Evolutionary conservation across 2,113 vertebrate species (phyloP), one percentile per base, ranked within the genome.

Genomic region (Chaetodon trifascialis): DNA sequence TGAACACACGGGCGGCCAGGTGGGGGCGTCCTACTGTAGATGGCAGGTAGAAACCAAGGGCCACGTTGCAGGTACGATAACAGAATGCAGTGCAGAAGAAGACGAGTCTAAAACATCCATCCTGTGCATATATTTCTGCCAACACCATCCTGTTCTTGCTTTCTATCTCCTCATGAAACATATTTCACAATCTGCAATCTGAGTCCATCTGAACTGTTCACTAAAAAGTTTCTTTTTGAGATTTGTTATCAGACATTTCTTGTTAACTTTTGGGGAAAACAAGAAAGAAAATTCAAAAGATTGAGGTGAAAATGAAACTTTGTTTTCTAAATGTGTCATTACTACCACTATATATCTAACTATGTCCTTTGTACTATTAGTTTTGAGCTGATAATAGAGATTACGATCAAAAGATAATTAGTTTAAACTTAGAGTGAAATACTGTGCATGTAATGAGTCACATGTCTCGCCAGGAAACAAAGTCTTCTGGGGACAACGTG

Each of bases 111-210:
- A 54, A 83, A 72, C 51, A 66, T 89, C 82, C 62, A 21, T 58
- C 65, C 52, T 65, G 62, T 62, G 54, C 74, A 42, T n/a, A 83
- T 92, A 87, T 88, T 92, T 85, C 90, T 92, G 86, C 93, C 92
- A 88, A 42, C 86, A 40, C 75, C 46, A 2, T 46, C 19, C 63
- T 76, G 72, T 74, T 91, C 76, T 79, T 47, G 17, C 72, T 79
- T 79, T 81, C 19, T 64, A 25, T 85, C 82, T 55, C 76, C n/a
- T 65, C 25, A 79, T 80, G 52, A 63, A 40, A 58, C 51, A 10
- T 11, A 40, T 79, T 88, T 83, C 51, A 67, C 65, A 82, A 74
- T 62, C 62, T 73, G 59, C 62, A 34, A 72, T 62, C 63, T 60
- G 42, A 60, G 65, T 42, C 69, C 10, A 49, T 76, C 36, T 73